Evolutionary conservation across 2,797 vertebrate species (phyloP).

Genomic region (Columba guinea): DNA sequence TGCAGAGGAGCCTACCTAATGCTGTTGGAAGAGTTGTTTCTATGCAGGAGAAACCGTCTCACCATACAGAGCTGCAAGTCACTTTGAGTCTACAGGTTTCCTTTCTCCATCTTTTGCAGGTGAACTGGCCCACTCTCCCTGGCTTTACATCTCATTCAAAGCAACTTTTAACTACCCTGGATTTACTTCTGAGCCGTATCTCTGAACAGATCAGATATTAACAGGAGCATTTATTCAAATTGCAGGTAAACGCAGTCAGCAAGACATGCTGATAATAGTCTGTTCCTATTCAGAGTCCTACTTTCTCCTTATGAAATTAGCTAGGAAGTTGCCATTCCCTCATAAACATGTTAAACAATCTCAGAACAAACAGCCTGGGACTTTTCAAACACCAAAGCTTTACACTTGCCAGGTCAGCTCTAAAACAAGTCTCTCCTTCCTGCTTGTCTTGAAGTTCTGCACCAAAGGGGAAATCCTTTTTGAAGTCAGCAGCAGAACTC

Average conservation of each 20-base stretch:
- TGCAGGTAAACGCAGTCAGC: constrained; percentile 9
- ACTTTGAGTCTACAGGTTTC: neutral
- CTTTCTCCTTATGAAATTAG: constrained; percentile 4
- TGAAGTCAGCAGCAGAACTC: constrained; percentile 58
- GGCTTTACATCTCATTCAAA: neutral
- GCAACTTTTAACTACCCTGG: neutral
- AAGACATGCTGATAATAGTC: neutral
- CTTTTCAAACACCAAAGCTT: constrained; percentile 44
- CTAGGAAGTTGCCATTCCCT: constrained; percentile 15
- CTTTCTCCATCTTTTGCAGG: neutral
- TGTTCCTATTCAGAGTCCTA: neutral
- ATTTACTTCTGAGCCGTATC: neutral
- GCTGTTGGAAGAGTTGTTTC: neutral
- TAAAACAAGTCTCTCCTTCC: constrained; percentile 60
- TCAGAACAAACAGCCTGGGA: constrained; percentile 45
- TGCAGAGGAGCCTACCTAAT: neutral
- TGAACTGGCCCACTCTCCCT: neutral
- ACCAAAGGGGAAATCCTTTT: constrained; percentile 64
- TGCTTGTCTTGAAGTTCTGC: constrained; percentile 65
- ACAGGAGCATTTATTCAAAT: neutral
- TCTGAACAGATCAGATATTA: neutral
- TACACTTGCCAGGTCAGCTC: constrained; percentile 53
- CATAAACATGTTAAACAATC: constrained; percentile 19
- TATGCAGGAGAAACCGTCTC: neutral
- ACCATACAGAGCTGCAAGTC: neutral